Evolutionary conservation across 1,140 invertebrate species (phyloP).

Genomic region (Acyrthosiphon pisum): DNA sequence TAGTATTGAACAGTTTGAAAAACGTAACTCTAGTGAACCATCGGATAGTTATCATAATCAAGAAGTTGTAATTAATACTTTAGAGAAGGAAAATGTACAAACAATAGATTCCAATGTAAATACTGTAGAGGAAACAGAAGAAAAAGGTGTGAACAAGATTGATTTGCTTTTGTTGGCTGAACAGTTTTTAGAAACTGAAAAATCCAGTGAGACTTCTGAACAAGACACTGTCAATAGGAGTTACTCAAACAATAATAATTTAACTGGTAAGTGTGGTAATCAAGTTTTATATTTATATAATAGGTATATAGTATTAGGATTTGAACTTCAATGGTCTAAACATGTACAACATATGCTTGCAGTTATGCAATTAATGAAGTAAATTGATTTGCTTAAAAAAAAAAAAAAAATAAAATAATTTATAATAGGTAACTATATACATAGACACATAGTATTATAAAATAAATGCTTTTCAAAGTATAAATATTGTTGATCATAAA

Average conservation of each 20-base stretch:
- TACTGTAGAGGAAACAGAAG: constrained; percentile 11
- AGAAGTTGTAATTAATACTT: background rate
- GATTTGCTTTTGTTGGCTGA: constrained; percentile 51
- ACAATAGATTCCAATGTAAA: background rate
- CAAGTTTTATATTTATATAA: background rate
- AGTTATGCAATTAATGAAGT: background rate
- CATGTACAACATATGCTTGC: background rate
- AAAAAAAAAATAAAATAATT: background rate
- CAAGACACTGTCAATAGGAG: background rate
- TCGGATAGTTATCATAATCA: background rate
- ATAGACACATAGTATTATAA: no score
- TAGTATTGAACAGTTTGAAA: constrained; percentile 54
- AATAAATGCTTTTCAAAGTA: no score
- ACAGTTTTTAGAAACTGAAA: constrained; percentile 55
- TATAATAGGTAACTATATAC: background rate
- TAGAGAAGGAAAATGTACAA: background rate
- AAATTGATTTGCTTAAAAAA: background rate
- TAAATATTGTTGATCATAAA: background rate
- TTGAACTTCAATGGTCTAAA: background rate
- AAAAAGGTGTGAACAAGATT: constrained; percentile 53
- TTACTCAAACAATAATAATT: constrained; percentile 37
- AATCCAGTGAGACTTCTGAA: constrained; percentile 27
- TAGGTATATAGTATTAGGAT: background rate
- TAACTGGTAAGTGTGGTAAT: background rate
- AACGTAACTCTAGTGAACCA: constrained; percentile 1